A percentile compares a stretch with the other conserved stretches of the same genome.
These are phyloP conservation scores for Rynchops niger DNA, from an alignment of 2,113 vertebrate genomes.

Conservation along the genomic window DNA sequence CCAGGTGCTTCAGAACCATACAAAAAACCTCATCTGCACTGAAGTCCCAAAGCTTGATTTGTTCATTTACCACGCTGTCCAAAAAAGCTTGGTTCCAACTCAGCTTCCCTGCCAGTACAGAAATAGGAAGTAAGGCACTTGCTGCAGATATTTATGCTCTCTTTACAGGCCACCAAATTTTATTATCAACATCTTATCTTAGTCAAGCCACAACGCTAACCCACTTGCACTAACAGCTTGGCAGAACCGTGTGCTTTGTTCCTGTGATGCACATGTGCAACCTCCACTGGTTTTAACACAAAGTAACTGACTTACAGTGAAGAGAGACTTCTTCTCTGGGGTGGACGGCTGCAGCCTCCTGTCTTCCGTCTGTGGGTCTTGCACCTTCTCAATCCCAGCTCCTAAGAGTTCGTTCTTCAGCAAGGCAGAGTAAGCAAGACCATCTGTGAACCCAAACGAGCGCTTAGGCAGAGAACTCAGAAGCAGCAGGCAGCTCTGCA, in stretches of 20 bases:
- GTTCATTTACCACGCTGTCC: background rate
- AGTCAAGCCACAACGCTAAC: background rate
- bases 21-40: background rate
- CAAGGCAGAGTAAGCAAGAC: constrained; percentile 94
- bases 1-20: background rate
- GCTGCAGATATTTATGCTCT: background rate
- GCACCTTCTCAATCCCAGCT: constrained; percentile 95
- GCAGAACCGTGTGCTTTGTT: background rate
- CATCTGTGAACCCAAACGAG: constrained; percentile 73
- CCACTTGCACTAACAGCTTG: background rate
- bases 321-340: constrained; percentile 92
- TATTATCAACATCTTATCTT: background rate
- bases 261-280: fast-evolving
- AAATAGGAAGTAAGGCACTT: background rate
- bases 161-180: background rate
- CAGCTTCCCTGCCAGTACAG: background rate
- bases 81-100: background rate
- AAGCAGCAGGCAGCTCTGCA: background rate
- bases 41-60: background rate
- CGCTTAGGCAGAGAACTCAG: background rate
- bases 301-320: constrained; percentile 79
- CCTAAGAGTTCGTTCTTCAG: constrained; percentile 96
- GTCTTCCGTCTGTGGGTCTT: constrained; percentile 96
- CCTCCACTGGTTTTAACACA: background rate
- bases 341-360: constrained; percentile 91